These are phyloP conservation scores for Caradrina kadenii DNA, from an alignment of 2,888 invertebrate genomes.

Conservation along the genomic window DNA sequence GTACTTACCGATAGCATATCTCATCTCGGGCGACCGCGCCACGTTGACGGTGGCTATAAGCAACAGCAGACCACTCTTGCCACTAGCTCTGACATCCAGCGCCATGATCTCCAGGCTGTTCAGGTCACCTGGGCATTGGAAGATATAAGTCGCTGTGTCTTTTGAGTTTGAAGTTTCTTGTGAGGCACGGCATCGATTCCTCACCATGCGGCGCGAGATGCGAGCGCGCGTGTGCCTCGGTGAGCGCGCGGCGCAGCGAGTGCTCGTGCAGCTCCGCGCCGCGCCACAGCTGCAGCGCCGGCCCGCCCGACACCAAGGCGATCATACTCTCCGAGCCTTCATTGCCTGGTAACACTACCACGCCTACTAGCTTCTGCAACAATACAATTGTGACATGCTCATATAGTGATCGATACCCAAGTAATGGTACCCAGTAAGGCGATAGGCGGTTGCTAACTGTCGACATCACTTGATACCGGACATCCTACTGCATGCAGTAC, in stretches of 20 bases:
- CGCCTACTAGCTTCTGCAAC: conserved; percentile 92
- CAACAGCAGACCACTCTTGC: conserved; percentile 90
- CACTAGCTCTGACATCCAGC: conserved; percentile 94
- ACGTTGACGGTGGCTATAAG: conserved; percentile 93
- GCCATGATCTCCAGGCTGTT: conserved; percentile 93
- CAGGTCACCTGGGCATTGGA: conserved; percentile 85
- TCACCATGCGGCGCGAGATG: conserved; percentile 68
- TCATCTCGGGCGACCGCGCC: conserved; percentile 92
- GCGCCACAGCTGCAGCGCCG: conserved; percentile 96
- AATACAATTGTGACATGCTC: background rate
- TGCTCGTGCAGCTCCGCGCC: conserved; percentile 94
- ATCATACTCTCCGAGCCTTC: conserved; percentile 71
- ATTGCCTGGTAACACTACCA: conserved; percentile 88
- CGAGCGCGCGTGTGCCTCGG: conserved; percentile 91
- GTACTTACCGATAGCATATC: conserved; percentile 93
- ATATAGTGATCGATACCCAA: too few species aligned
- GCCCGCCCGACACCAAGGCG: conserved; percentile 92
- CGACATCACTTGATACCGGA: too few species aligned
- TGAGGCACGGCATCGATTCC: background rate
- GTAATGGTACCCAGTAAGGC: too few species aligned
- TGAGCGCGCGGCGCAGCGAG: conserved; percentile 93
- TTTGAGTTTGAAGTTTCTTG: too few species aligned
- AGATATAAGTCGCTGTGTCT: background rate
- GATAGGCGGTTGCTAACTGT: too few species aligned
- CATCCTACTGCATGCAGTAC: too few species aligned